phyloP scores from a whole-genome alignment of 2,113 vertebrate genomes.

The Corythornis vintsioides region DNA sequence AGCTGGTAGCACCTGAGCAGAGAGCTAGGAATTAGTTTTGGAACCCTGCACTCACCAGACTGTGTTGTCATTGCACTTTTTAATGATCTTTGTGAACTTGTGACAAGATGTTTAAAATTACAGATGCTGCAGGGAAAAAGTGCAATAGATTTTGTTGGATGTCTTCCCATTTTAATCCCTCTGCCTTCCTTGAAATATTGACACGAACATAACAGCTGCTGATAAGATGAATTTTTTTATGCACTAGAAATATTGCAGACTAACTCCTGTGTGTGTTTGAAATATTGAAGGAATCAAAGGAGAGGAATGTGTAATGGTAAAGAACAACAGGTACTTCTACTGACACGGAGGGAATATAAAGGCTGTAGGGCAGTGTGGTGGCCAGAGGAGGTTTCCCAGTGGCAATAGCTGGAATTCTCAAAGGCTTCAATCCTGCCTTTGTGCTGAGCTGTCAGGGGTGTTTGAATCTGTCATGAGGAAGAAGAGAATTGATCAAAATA shows the following conservation, averaged over 20 bases:
- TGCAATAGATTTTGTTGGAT: not conserved
- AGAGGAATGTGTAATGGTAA: not conserved
- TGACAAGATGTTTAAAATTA: not conserved
- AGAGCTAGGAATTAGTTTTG: not conserved
- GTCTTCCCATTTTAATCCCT: not conserved
- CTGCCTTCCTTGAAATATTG: not conserved
- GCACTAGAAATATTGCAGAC: not conserved
- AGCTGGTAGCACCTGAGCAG: not conserved
- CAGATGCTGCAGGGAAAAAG: not conserved
- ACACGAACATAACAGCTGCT: not conserved
- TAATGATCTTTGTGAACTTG: not conserved
- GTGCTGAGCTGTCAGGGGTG: not conserved
- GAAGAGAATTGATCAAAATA: slow-evolving; percentile 16
- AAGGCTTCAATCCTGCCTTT: not conserved
- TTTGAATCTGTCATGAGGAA: slow-evolving; percentile 7
- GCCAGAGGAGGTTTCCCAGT: not conserved
- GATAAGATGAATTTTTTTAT: not conserved
- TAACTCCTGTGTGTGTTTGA: not conserved
- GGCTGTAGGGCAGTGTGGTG: not conserved
- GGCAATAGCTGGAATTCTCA: not conserved
- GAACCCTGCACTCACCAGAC: not conserved
- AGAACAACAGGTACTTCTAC: not conserved
- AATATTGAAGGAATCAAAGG: not conserved
- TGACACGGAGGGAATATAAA: not conserved
- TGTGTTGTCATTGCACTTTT: not conserved